A percentile compares a stretch with the other conserved stretches of the same genome.
Conservation (phyloP, 2,888 invertebrate species). For the Patella pellucida region DNA sequence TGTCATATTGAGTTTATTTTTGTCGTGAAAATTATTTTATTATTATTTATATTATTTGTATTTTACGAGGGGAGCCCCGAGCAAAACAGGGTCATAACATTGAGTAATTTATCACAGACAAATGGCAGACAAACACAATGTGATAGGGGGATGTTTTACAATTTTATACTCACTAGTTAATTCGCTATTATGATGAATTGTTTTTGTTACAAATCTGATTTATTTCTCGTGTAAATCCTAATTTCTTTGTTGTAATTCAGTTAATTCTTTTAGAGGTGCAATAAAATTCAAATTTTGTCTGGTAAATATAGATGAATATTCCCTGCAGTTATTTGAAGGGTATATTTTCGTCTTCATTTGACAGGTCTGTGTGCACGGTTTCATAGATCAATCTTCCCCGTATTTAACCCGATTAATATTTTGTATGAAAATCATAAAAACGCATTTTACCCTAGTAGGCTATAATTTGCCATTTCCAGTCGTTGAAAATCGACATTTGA, state of each 20-base stretch:
- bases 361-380: too few relatives aligned
- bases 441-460: neutral
- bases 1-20: slow-evolving; percentile 5
- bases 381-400: too few relatives aligned
- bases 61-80: neutral
- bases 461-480: neutral
- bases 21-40: slow-evolving; percentile 5
- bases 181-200: neutral
- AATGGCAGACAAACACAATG: slow-evolving; percentile 3
- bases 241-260: neutral
- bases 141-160: slow-evolving; percentile 6
- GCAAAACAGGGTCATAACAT: slow-evolving; percentile 6
- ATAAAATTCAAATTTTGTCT: too few relatives aligned
- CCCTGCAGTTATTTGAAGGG: too few relatives aligned
- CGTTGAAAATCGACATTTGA: slow-evolving; percentile 9
- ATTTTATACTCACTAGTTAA: neutral
- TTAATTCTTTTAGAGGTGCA: too few relatives aligned
- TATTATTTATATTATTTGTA: slow-evolving; percentile 11
- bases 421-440: slow-evolving; percentile 1
- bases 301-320: too few relatives aligned
- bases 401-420: neutral
- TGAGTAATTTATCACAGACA: slow-evolving; percentile 7
- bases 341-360: too few relatives aligned
- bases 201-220: slow-evolving; percentile 6
- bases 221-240: neutral